These are phyloP conservation scores for Drosophila sordidapex DNA, from an alignment of 2,888 invertebrate species.

Conservation along the genomic window DNA sequence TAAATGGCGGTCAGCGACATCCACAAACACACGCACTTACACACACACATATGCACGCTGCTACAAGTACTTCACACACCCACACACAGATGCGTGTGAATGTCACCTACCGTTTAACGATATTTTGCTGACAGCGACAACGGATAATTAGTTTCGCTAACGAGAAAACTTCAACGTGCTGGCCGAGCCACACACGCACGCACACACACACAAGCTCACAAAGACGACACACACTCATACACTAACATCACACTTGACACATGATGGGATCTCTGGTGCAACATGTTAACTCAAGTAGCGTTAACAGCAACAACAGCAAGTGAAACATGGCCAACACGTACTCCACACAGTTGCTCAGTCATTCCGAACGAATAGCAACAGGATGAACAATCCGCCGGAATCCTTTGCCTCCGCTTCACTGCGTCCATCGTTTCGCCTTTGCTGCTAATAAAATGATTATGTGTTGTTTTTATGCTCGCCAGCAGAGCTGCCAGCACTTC, in stretches of 20 bases:
- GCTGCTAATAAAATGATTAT: constrained; percentile 78
- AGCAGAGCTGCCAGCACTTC: constrained; percentile 2
- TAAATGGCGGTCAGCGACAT: constrained; percentile 41
- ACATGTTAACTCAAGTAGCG: constrained; percentile 76
- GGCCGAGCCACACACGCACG: constrained; percentile 35
- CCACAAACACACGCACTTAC: constrained; percentile 1
- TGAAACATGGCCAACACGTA: constrained; percentile 55
- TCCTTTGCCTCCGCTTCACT: constrained; percentile 59
- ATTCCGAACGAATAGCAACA: constrained; percentile 51
- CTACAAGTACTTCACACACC: constrained; percentile 10
- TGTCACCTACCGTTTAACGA: constrained; percentile 78
- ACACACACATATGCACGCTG: not conserved
- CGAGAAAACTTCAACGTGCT: constrained; percentile 81
- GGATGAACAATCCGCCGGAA: constrained; percentile 65
- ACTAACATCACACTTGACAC: constrained; percentile 50
- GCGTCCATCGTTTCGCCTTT: constrained; percentile 47
- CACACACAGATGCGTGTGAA: constrained; percentile 50
- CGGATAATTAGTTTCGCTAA: constrained; percentile 83
- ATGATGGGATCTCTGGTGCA: constrained; percentile 69
- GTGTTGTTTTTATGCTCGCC: constrained; percentile 74
- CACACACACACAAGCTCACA: constrained; percentile 10
- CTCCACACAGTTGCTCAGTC: constrained; percentile 47
- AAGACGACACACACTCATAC: constrained; percentile 14
- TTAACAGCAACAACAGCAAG: constrained; percentile 47
- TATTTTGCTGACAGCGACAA: constrained; percentile 81